phyloP scores from a whole-genome alignment of 2,797 vertebrate genomes.

The Danio choprae region DNA sequence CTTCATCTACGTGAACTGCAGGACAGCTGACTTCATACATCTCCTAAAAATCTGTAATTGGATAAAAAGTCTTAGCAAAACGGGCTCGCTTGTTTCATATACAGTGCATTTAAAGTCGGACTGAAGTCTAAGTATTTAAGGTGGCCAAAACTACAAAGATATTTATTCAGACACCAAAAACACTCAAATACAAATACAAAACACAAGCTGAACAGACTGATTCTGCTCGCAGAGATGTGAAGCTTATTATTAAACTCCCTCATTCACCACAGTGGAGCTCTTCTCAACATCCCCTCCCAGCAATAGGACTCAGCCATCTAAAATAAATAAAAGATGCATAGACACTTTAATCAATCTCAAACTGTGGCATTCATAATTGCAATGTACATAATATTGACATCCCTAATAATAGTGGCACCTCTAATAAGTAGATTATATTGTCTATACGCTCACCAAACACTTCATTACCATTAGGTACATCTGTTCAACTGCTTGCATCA shows the following conservation, averaged over 20 bases:
- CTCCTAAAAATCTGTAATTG: background rate
- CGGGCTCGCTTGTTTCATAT: background rate
- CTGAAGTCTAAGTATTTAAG: no score
- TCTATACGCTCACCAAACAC: no score
- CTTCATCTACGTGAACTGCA: background rate
- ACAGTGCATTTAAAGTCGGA: background rate
- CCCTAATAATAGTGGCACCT: background rate
- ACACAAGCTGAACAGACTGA: background rate
- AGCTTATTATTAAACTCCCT: background rate
- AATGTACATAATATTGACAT: background rate
- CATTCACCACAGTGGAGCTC: constrained; percentile 79
- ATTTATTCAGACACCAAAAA: background rate
- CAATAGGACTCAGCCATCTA: constrained; percentile 76
- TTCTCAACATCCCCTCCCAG: constrained; percentile 77
- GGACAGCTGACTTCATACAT: background rate
- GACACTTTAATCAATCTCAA: background rate
- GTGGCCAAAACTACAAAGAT: background rate
- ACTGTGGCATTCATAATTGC: background rate
- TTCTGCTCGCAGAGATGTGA: background rate
- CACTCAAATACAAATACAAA: background rate
- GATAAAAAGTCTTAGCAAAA: background rate
- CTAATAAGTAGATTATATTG: background rate
- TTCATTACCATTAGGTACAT: no score
- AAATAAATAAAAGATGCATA: constrained; percentile 62
- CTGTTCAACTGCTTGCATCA: no score